Evolutionary conservation across 2,888 invertebrate genomes (phyloP).

Genomic region (Machimus atricapillus): DNA sequence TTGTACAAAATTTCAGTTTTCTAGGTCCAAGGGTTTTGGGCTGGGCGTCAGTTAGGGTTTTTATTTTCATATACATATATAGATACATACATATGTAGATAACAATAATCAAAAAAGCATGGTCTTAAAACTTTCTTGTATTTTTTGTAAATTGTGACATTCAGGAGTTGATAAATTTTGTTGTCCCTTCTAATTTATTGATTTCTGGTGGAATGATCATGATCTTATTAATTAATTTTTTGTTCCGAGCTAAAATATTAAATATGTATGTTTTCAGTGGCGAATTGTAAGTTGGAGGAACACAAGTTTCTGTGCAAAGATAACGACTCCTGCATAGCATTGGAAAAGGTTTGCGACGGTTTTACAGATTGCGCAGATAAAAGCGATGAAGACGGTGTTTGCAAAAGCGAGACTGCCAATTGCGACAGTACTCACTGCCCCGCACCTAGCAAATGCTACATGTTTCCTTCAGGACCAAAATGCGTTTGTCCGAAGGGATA

Average conservation of each 20-base stretch:
- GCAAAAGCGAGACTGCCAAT: slow-evolving; percentile 53
- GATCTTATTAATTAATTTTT: neutral
- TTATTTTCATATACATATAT: too few species aligned
- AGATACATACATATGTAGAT: too few species aligned
- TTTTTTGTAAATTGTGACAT: too few species aligned
- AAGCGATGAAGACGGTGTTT: slow-evolving; percentile 68
- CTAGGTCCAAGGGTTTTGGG: too few species aligned
- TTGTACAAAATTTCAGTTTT: too few species aligned
- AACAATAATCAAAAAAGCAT: too few species aligned
- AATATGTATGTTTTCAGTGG: slow-evolving; percentile 47
- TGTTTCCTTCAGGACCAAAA: slow-evolving; percentile 63
- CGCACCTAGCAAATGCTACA: slow-evolving; percentile 61
- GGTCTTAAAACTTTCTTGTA: too few species aligned
- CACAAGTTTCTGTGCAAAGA: slow-evolving; percentile 66
- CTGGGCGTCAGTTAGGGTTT: too few species aligned
- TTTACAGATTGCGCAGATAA: slow-evolving; percentile 67
- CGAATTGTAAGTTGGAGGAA: slow-evolving; percentile 63
- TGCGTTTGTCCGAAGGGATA: slow-evolving; percentile 68
- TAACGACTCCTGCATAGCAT: slow-evolving; percentile 65
- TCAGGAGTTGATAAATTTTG: too few species aligned
- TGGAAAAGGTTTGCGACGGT: slow-evolving; percentile 66
- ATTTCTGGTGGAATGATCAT: neutral
- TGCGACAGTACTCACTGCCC: slow-evolving; percentile 54
- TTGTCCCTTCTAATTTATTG: neutral
- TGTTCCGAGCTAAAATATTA: neutral